phyloP scores from a whole-genome alignment of 2,113 vertebrate species.

The Corydoras maculifer region DNA sequence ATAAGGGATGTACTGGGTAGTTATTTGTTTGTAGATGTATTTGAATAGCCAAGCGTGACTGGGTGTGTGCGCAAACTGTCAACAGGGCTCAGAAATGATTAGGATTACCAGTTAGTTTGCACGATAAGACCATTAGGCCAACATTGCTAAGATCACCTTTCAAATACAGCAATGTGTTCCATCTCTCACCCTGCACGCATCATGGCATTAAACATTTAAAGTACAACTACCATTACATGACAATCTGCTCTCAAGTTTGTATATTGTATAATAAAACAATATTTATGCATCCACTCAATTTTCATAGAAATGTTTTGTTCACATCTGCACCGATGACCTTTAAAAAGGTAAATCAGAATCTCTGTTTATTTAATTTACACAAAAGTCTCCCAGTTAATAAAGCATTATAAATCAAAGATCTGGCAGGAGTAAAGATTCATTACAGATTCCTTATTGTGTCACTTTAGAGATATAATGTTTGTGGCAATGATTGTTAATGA shows the following conservation, averaged over 20 bases:
- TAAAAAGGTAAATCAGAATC: no score
- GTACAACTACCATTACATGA: constrained; percentile 2
- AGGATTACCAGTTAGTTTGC: constrained; percentile 46
- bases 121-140: constrained; percentile 37
- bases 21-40: constrained; percentile 17
- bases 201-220: constrained; percentile 33
- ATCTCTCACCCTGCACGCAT: constrained; percentile 45
- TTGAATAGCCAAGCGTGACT: constrained; percentile 5
- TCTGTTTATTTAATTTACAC: no score
- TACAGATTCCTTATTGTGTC: no score
- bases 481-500: no score
- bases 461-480: no score
- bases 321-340: no score
- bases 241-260: background rate
- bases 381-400: no score
- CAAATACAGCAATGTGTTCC: constrained; percentile 42
- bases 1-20: background rate
- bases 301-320: no score
- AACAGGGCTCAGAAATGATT: constrained; percentile 41
- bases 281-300: no score
- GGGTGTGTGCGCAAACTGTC: constrained; percentile 30
- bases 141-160: constrained; percentile 37
- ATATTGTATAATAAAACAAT: no score
- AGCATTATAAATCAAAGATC: no score
- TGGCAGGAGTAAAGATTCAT: no score